Base-by-base conservation (phyloP, 2,797 vertebrate species). In the Pseudochirops cupreus region DNA sequence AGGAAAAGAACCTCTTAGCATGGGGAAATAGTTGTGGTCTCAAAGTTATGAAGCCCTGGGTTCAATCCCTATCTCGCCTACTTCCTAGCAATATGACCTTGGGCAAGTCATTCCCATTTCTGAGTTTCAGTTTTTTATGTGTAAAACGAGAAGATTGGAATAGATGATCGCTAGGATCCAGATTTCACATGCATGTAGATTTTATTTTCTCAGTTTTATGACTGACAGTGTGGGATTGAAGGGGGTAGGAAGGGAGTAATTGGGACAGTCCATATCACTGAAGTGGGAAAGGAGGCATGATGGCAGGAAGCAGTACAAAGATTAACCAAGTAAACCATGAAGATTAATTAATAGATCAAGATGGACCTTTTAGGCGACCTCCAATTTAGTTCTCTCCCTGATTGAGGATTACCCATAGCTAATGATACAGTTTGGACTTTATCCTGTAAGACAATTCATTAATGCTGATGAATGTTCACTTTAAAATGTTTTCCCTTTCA, bases 401-500 rank as follows among this genome's bases (percentile, higher is more conserved):
- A 33, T 62, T 90, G 5, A 67, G 90, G 57, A 1, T 92, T 90
- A 91, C 16, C 67, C 14, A n/a, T 6, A 74, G 87, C 67, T 91
- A n/a, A 91, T 59, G 57, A 59, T 90, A 21, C 50, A 91, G 55
- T 91, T 91, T 54, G 12, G 54, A 67, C 62, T 93, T 92, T 56
- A 50, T 87, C 39, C 90, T 91, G 33, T 59, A 33, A 46, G 39
- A 87, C 46, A 92, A 58, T 29, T 93, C 62, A 94, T 90, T 58
- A 31, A 9, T 52, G 52, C 91, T 96, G 92, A 95, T 54, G 50
- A 92, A 53, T 92, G 91, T 55, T 96, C 54, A 97, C 39, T 96
- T 94, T 10, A 91, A 95, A 62, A 93, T n/a, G 1, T 11, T 98
- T 96, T 98, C 29, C 97, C 94, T 97, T 96, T 56, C 98, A 99